These are phyloP conservation scores for Pica pica DNA, from an alignment of 2,113 vertebrate species.

Conservation along the genomic window DNA sequence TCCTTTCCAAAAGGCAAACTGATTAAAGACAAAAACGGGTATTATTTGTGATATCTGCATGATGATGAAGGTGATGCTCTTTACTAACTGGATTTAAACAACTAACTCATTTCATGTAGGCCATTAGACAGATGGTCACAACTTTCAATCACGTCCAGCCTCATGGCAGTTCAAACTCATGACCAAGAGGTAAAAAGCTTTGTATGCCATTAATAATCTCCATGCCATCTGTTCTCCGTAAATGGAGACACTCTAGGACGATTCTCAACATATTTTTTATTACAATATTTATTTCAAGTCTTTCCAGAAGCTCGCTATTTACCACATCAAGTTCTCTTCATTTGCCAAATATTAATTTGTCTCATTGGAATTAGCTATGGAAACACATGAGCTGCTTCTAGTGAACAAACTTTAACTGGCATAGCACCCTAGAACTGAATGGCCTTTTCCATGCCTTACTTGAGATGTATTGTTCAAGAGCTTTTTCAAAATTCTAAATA, in stretches of 20 bases:
- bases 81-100: constrained; percentile 1
- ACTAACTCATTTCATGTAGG: constrained; percentile 24
- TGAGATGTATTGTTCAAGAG: background rate
- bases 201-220: constrained; percentile 37
- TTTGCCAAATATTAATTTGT: background rate
- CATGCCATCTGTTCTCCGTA: constrained; percentile 28
- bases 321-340: background rate
- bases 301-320: constrained; percentile 18
- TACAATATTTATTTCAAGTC: constrained; percentile 28
- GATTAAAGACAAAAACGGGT: background rate
- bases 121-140: constrained; percentile 44
- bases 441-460: background rate
- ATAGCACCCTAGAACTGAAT: background rate
- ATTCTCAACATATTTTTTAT: constrained; percentile 43
- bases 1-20: background rate
- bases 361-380: background rate
- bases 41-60: background rate
- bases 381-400: background rate
- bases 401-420: background rate
- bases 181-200: constrained; percentile 55
- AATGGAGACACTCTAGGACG: constrained; percentile 5
- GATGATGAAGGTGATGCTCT: constrained; percentile 30
- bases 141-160: constrained; percentile 41
- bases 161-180: constrained; percentile 7
- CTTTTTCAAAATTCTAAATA: background rate